Percentiles rank a stretch among this genome's conserved stretches.
These are phyloP conservation scores for Erebia aethiops DNA, from an alignment of 2,888 invertebrate genomes.

Conservation along the genomic window DNA sequence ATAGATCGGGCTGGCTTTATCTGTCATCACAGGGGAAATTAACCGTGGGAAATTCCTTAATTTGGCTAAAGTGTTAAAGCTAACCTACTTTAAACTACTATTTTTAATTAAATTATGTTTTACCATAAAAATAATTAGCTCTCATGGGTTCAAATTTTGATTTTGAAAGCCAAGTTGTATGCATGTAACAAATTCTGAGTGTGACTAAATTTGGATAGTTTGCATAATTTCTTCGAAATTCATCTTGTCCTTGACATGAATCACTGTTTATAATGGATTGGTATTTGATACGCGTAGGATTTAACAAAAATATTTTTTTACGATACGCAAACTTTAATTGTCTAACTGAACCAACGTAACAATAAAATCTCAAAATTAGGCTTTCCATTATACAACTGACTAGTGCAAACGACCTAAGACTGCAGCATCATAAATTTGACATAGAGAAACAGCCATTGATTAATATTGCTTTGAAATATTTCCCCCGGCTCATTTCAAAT, in stretches of 20 bases:
- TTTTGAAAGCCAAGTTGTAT: neutral
- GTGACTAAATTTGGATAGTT: neutral
- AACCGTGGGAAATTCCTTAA: too few species aligned
- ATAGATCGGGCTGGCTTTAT: too few species aligned
- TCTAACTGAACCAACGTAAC: neutral
- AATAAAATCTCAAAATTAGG: conserved; percentile 13
- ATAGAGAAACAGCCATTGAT: conserved; percentile 27
- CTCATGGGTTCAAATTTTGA: neutral
- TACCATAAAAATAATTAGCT: too few species aligned
- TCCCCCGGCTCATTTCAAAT: conserved; percentile 17
- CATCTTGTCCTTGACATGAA: neutral
- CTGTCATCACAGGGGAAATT: too few species aligned
- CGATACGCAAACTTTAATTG: neutral
- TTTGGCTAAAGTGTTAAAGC: too few species aligned
- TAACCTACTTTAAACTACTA: too few species aligned
- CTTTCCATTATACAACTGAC: conserved; percentile 4
- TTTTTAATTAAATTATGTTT: too few species aligned
- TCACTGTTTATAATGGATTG: neutral
- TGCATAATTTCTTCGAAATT: neutral
- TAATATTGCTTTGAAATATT: conserved; percentile 24
- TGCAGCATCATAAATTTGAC: conserved; percentile 28
- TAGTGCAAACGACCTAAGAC: conserved; percentile 24
- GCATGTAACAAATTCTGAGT: neutral
- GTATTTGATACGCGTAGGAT: neutral
- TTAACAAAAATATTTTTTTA: too few species aligned